Conservation (phyloP, 2,113 vertebrate genomes). For the Machaerirhynchus nigripectus region DNA sequence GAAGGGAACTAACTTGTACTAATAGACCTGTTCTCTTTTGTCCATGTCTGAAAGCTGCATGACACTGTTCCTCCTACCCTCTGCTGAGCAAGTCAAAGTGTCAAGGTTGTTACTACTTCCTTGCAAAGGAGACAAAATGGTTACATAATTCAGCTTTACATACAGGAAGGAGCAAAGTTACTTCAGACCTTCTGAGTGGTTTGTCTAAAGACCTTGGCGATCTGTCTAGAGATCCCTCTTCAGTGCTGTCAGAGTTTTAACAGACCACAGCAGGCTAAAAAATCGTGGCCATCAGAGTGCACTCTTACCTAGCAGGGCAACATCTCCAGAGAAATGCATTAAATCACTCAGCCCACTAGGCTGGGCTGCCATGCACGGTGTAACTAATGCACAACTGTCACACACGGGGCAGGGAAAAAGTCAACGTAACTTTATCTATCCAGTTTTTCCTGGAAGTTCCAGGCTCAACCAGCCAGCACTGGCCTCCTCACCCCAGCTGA, state of each 20-base stretch:
- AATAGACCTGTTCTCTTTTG: neutral
- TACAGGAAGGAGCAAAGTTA: constrained; percentile 33
- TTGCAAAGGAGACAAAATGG: neutral
- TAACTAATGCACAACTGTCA: neutral
- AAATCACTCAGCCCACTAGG: neutral
- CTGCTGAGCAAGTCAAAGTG: neutral
- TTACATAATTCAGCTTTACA: constrained; percentile 34
- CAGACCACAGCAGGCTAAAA: neutral
- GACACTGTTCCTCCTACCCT: neutral
- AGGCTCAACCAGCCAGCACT: neutral
- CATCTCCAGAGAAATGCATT: neutral
- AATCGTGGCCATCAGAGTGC: neutral
- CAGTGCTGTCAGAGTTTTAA: neutral
- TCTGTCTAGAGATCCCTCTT: neutral
- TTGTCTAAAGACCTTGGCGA: constrained; percentile 19
- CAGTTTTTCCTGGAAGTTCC: neutral
- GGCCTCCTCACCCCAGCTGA: constrained; percentile 44
- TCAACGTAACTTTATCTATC: neutral
- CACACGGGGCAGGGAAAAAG: neutral
- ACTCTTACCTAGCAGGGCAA: neutral
- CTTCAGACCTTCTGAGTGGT: neutral
- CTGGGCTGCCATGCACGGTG: neutral
- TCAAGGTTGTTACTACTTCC: neutral
- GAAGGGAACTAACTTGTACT: constrained; percentile 16
- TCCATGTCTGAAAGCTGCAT: neutral